phyloP scores from a whole-genome alignment of 1,140 invertebrate species.

The Papilio machaon region DNA sequence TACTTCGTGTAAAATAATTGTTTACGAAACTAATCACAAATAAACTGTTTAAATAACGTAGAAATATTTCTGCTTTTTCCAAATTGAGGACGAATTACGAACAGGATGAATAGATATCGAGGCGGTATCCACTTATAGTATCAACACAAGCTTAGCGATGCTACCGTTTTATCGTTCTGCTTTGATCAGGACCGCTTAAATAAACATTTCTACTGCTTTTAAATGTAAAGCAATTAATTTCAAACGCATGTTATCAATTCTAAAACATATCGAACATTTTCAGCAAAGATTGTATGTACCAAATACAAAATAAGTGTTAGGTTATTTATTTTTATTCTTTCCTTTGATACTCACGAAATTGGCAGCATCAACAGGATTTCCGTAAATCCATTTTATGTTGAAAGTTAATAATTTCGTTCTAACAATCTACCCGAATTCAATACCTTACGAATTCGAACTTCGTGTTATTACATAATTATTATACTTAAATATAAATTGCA shows the following conservation, averaged over 20 bases:
- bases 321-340: not conserved
- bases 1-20: too few species aligned
- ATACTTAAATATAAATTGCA: slow-evolving; percentile 18
- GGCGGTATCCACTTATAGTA: slow-evolving; percentile 38
- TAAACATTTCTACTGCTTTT: slow-evolving; percentile 56
- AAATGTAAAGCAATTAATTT: slow-evolving; percentile 57
- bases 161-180: slow-evolving; percentile 19
- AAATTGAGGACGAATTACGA: not conserved
- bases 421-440: slow-evolving; percentile 33
- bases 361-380: slow-evolving; percentile 17
- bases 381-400: slow-evolving; percentile 28
- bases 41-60: not conserved
- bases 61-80: not conserved
- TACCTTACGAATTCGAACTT: slow-evolving; percentile 30
- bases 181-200: slow-evolving; percentile 59
- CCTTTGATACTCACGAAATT: slow-evolving; percentile 31
- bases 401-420: slow-evolving; percentile 34
- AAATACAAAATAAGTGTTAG: not conserved
- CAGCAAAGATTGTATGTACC: slow-evolving; percentile 7
- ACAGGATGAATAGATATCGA: slow-evolving; percentile 32
- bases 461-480: slow-evolving; percentile 35
- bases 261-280: slow-evolving; percentile 49
- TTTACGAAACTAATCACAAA: not conserved
- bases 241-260: slow-evolving; percentile 52
- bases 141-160: slow-evolving; percentile 13